Conservation (phyloP, 2,113 vertebrate genomes). For the Uria lomvia region DNA sequence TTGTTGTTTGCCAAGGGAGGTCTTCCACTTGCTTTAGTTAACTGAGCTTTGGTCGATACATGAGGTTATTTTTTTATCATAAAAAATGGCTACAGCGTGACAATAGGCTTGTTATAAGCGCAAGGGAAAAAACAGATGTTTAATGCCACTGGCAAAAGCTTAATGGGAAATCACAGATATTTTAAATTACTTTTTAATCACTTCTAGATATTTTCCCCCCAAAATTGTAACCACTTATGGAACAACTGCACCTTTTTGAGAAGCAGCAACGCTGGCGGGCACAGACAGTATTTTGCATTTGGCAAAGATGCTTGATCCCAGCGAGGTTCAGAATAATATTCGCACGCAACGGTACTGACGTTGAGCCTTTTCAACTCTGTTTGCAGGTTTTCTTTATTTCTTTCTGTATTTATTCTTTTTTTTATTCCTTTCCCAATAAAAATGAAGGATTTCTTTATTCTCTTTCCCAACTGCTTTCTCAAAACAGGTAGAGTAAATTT, state of each 20-base stretch:
- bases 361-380: neutral
- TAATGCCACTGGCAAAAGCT: neutral
- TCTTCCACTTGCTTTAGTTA: neutral
- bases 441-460: neutral
- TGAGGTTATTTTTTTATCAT: neutral
- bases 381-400: neutral
- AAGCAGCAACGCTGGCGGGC: neutral
- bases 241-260: neutral
- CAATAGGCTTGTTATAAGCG: neutral
- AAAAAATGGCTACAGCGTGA: neutral
- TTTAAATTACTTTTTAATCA: slow-evolving; percentile 42
- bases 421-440: neutral
- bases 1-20: neutral
- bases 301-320: neutral
- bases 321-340: neutral
- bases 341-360: neutral
- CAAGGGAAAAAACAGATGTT: neutral
- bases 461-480: neutral
- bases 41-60: neutral
- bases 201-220: neutral
- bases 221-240: neutral
- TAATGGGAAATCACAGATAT: slow-evolving; percentile 9
- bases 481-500: neutral
- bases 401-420: neutral
- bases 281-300: neutral